Evolutionary conservation across 1,140 invertebrate genomes (phyloP).

Genomic region (Drosophila pallidifrons): DNA sequence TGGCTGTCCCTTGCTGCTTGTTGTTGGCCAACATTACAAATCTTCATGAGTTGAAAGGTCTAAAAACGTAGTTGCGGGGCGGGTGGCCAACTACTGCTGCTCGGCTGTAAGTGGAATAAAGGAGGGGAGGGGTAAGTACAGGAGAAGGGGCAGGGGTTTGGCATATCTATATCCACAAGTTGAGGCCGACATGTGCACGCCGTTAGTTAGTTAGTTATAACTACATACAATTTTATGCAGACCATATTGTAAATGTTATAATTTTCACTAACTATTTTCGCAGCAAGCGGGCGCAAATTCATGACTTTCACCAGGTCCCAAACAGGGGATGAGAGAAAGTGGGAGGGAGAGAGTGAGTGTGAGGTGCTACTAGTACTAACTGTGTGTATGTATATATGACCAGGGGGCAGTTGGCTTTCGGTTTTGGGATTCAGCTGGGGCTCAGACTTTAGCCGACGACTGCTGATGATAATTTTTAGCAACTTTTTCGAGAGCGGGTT

Average conservation of each 20-base stretch:
- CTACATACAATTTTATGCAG: slow-evolving; percentile 80
- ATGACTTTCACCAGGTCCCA: slow-evolving; percentile 5
- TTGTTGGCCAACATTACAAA: slow-evolving; percentile 31
- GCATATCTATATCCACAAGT: slow-evolving; percentile 12
- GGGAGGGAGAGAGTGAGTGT: background rate
- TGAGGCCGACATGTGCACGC: slow-evolving; percentile 64
- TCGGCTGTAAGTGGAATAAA: background rate
- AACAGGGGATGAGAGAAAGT: background rate
- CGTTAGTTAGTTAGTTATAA: slow-evolving; percentile 82
- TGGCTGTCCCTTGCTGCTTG: background rate
- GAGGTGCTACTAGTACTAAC: slow-evolving; percentile 1
- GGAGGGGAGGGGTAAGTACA: background rate
- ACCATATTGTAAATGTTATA: slow-evolving; percentile 82
- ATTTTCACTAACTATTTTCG: slow-evolving; percentile 79
- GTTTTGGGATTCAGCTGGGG: slow-evolving; percentile 7
- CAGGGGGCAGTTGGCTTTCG: slow-evolving; percentile 35
- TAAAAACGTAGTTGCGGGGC: background rate
- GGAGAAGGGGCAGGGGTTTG: background rate
- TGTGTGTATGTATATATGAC: slow-evolving; percentile 12
- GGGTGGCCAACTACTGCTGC: background rate
- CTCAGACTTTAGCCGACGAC: slow-evolving; percentile 13
- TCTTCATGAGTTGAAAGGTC: slow-evolving; percentile 51
- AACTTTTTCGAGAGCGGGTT: slow-evolving; percentile 59
- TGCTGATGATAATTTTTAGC: slow-evolving; percentile 77
- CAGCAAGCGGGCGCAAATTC: slow-evolving; percentile 39